Evolutionary conservation across 1,140 invertebrate genomes (phyloP).

Genomic region (Tetraneura akinire): DNA sequence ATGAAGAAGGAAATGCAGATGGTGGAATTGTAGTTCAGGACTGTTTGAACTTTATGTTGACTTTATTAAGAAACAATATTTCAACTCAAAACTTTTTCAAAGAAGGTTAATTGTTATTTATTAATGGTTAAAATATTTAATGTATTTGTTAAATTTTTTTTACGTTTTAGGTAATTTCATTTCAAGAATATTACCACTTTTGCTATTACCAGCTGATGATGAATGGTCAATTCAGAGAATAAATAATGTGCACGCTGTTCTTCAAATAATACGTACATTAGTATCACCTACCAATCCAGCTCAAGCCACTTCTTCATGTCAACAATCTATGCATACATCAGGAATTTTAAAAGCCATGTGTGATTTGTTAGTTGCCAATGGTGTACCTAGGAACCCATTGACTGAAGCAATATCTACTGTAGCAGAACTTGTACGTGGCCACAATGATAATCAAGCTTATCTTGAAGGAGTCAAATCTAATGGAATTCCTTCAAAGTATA

Average conservation of each 20-base stretch:
- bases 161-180: conserved; percentile 75
- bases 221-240: conserved; percentile 95
- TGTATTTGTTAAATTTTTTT: conserved; percentile 32
- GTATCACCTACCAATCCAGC: conserved; percentile 86
- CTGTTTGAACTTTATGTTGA: conserved; percentile 91
- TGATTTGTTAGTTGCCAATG: conserved; percentile 88
- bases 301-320: conserved; percentile 77
- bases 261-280: conserved; percentile 83
- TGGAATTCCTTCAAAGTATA: conserved; percentile 80
- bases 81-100: conserved; percentile 99
- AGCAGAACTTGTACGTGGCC: conserved; percentile 91
- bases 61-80: conserved; percentile 90
- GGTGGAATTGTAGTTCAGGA: conserved; percentile 98
- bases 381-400: conserved; percentile 94
- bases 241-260: conserved; percentile 87
- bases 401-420: conserved; percentile 96
- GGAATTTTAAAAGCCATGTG: conserved; percentile 82
- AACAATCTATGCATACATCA: conserved; percentile 83
- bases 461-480: conserved; percentile 90
- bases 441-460: conserved; percentile 88
- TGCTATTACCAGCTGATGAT: conserved; percentile 70
- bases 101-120: conserved; percentile 69
- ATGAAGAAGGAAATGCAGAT: conserved; percentile 88
- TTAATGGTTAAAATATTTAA: not conserved
- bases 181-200: conserved; percentile 85